phyloP scores from a whole-genome alignment of 2,797 vertebrate species.

The Enteromius mattozi region DNA sequence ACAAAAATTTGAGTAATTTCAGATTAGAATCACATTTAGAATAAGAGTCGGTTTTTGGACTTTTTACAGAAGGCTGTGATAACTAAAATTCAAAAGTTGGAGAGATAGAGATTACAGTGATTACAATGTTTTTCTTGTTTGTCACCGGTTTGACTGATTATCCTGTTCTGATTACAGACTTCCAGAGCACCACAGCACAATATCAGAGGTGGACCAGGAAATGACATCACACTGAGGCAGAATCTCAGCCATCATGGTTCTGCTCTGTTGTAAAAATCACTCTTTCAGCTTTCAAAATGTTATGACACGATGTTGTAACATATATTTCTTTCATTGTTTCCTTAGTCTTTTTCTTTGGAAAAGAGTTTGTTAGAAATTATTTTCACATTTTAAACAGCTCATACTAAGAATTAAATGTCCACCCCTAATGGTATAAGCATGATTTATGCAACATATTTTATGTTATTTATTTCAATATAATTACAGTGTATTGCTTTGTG shows the following conservation, averaged over 20 bases:
- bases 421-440: background rate
- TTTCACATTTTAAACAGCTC: background rate
- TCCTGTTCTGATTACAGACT: constrained; percentile 31
- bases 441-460: background rate
- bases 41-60: background rate
- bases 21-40: background rate
- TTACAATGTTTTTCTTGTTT: background rate
- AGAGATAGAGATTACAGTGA: background rate
- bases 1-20: background rate
- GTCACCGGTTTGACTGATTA: background rate
- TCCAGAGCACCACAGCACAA: constrained; percentile 11
- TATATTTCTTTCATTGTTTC: background rate
- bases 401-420: background rate
- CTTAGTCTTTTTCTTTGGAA: background rate
- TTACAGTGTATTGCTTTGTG: background rate
- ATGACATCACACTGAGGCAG: constrained; percentile 7
- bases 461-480: constrained; percentile 4
- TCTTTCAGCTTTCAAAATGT: background rate
- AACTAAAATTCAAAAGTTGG: background rate
- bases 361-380: background rate
- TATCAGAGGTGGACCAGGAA: constrained; percentile 15
- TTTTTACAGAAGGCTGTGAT: background rate
- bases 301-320: background rate
- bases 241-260: background rate
- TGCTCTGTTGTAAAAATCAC: background rate